Percentiles rank a stretch among this genome's conserved stretches.
phyloP scores from a whole-genome alignment of 2,797 vertebrate species.

The Coreius guichenoti region DNA sequence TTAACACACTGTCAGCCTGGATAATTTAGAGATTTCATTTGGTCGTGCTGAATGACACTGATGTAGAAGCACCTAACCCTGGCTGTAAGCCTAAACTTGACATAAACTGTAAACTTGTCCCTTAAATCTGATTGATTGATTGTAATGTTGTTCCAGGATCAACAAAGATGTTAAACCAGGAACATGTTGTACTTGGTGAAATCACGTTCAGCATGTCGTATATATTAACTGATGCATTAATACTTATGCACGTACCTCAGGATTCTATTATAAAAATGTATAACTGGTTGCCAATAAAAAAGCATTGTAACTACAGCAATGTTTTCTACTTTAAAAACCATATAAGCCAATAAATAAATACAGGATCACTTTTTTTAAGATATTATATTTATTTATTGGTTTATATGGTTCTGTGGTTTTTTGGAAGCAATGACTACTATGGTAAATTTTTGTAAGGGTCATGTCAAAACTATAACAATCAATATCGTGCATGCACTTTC shows the following conservation, averaged over 20 bases:
- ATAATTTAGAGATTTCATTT: no score
- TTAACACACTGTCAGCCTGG: no score
- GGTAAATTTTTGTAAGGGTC: not conserved
- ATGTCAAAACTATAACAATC: not conserved
- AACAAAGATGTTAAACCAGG: not conserved
- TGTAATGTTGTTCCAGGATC: not conserved
- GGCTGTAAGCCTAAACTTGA: not conserved
- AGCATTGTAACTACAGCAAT: not conserved
- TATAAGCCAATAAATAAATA: not conserved
- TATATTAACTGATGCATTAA: not conserved
- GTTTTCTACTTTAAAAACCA: not conserved
- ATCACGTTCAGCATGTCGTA: not conserved
- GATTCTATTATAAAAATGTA: not conserved
- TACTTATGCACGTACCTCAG: not conserved
- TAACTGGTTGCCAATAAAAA: not conserved
- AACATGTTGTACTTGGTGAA: not conserved
- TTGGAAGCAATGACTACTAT: not conserved
- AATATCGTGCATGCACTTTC: constrained; percentile 13
- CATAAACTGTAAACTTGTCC: not conserved
- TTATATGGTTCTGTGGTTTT: not conserved
- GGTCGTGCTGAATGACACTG: not conserved
- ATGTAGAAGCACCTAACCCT: not conserved
- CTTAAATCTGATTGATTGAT: not conserved
- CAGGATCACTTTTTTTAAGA: not conserved
- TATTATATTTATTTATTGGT: not conserved